Base-by-base conservation (phyloP, 2,797 vertebrate species). In the Mico argentatus region DNA sequence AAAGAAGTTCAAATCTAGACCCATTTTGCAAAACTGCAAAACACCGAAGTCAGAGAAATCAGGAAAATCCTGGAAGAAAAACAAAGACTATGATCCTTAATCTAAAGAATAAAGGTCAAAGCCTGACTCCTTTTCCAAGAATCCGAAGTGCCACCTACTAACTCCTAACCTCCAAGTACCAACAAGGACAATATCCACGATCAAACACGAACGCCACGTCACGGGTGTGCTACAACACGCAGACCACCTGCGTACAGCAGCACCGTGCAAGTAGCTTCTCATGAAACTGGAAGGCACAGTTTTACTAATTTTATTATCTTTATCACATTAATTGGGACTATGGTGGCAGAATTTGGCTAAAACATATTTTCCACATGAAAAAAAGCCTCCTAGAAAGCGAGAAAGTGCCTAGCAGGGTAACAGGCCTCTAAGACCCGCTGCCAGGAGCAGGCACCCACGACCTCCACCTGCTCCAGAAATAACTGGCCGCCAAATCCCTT, bases 191-290 rank as follows among this genome's bases (percentile, higher is more conserved):
- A 2, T 0, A 4, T 4, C 22, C 1, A 4, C 33, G 7, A 10
- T 0, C 6, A 17, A 72, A n/a, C 4, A 24, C 0, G 24, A 22
- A 4, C 0, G 4, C 1, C 0, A 24, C 17, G 36, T 39, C 67
- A 5, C 0, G 10, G 36, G 36, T 1, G 2, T 12, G n/a, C 3
- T 1, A 26, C 1, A 5, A 7, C 1, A 1, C 0, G 15, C 22
- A 61, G 46, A 24, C 4, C 22, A 7, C 10, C 6, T 1, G 4
- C 17, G 44, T 17, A 8, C 5, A 3, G 2, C 9, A 5, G 67
- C 24, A 0, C 67, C 13, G 36, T 15, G 75, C 85, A 70, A 2
- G 24, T 0, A 5, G 27, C 22, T n/a, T 10, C 90, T 30, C 11
- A 26, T 1, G 46, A 19, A n/a, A 24, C 6, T 10, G 4, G 0